A percentile compares a stretch with the other conserved stretches of the same genome.
phyloP scores from a whole-genome alignment of 2,113 vertebrate genomes.

The Elanoides forficatus region DNA sequence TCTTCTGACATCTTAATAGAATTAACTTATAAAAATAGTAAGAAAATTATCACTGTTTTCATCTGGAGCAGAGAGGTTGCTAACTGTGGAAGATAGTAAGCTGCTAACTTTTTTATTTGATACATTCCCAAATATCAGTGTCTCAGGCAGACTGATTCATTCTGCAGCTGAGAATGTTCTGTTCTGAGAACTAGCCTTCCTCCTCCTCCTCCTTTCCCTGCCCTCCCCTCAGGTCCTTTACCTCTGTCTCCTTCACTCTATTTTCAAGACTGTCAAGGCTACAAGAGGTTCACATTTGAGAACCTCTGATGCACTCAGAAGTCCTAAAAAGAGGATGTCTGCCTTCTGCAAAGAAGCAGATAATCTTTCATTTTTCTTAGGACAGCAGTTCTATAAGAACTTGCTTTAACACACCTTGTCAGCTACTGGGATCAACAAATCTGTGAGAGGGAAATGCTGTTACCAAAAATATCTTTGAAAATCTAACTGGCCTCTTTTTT shows the following conservation, averaged over 20 bases:
- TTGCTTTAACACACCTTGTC: slow-evolving; percentile 16
- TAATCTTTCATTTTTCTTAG: slow-evolving; percentile 13
- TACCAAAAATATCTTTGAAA: not conserved
- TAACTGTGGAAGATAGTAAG: not conserved
- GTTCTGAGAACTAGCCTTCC: not conserved
- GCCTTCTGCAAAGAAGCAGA: not conserved
- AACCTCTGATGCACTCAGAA: not conserved
- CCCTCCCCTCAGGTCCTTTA: not conserved
- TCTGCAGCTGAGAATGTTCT: not conserved
- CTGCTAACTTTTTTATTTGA: not conserved
- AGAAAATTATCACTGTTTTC: not conserved
- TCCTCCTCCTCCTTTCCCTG: not conserved
- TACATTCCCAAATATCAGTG: not conserved
- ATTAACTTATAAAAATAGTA: not conserved
- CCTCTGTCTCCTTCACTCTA: not conserved
- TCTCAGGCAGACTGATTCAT: not conserved
- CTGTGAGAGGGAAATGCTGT: not conserved
- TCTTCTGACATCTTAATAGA: not conserved
- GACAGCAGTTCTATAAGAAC: not conserved
- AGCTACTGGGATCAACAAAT: slow-evolving; percentile 4
- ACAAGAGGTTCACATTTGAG: not conserved
- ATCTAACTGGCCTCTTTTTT: not conserved
- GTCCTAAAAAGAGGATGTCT: not conserved
- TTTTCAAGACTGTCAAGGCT: not conserved
- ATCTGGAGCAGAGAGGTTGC: not conserved